Evolutionary conservation across 2,888 invertebrate species (phyloP).

Genomic region (Pandemis corylana): DNA sequence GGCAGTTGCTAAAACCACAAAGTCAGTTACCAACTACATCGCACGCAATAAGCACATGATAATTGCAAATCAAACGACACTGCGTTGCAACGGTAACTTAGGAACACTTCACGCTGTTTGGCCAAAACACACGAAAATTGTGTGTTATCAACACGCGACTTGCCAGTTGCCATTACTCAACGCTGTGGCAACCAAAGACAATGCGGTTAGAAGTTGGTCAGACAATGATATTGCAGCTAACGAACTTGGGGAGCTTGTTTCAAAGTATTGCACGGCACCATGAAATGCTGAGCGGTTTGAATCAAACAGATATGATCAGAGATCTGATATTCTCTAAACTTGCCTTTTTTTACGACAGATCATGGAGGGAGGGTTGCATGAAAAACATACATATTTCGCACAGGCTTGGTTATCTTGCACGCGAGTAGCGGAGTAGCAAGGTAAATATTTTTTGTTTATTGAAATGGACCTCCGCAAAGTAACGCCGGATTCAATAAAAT

Average conservation of each 20-base stretch:
- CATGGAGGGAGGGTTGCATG: no score
- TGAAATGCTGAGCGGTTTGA: not conserved
- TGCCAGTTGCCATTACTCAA: slow-evolving; percentile 7
- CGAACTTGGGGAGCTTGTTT: slow-evolving; percentile 32
- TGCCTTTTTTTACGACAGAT: no score
- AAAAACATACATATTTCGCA: no score
- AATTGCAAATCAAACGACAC: slow-evolving; percentile 6
- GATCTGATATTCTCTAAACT: not conserved
- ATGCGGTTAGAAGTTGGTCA: slow-evolving; percentile 31
- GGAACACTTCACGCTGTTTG: not conserved
- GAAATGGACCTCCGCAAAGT: no score
- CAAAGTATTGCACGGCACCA: not conserved
- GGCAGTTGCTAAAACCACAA: not conserved
- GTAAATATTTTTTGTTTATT: no score
- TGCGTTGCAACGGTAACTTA: not conserved
- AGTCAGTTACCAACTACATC: not conserved
- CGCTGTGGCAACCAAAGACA: slow-evolving; percentile 35
- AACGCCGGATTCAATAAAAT: no score
- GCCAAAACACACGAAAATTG: slow-evolving; percentile 14
- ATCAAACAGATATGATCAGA: not conserved
- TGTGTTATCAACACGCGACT: slow-evolving; percentile 28
- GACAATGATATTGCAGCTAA: slow-evolving; percentile 39
- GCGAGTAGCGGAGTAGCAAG: no score
- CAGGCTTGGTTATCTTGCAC: no score
- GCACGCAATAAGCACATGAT: not conserved